Percentiles rank a stretch among this genome's conserved stretches.
Conservation (phyloP, 2,113 vertebrate species). For the Hydropotes inermis region DNA sequence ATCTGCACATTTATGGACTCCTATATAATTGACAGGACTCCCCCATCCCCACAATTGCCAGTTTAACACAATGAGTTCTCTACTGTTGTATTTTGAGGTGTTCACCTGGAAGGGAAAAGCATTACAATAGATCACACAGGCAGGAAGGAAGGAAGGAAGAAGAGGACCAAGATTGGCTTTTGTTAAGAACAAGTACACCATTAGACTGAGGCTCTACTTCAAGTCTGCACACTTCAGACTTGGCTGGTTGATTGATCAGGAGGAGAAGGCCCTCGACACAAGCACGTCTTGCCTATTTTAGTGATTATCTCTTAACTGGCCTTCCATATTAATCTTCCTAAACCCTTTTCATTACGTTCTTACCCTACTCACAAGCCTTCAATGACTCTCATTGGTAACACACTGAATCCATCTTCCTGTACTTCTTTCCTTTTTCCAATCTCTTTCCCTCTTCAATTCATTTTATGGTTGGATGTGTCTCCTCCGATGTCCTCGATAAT, state of each 20-base stretch:
- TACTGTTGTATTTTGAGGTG: neutral
- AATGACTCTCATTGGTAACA: neutral
- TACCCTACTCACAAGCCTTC: neutral
- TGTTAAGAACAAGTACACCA: neutral
- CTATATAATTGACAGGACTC: neutral
- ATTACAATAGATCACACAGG: neutral
- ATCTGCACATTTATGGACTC: neutral
- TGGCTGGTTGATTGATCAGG: neutral
- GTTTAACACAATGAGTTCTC: neutral
- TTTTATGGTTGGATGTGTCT: neutral
- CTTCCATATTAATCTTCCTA: conserved; percentile 42
- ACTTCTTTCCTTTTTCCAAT: neutral
- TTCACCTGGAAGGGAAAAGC: neutral
- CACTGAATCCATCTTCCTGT: neutral
- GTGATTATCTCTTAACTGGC: neutral
- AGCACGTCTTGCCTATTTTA: neutral
- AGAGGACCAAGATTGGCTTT: neutral
- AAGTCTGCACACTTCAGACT: neutral
- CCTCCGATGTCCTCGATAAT: neutral
- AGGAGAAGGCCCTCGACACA: neutral
- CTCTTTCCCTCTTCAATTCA: conserved; percentile 21
- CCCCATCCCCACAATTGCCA: neutral
- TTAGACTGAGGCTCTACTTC: neutral
- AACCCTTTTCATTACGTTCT: conserved; percentile 43
- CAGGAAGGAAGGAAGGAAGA: neutral